phyloP scores from a whole-genome alignment of 2,888 invertebrate species.

The Tachina fera region DNA sequence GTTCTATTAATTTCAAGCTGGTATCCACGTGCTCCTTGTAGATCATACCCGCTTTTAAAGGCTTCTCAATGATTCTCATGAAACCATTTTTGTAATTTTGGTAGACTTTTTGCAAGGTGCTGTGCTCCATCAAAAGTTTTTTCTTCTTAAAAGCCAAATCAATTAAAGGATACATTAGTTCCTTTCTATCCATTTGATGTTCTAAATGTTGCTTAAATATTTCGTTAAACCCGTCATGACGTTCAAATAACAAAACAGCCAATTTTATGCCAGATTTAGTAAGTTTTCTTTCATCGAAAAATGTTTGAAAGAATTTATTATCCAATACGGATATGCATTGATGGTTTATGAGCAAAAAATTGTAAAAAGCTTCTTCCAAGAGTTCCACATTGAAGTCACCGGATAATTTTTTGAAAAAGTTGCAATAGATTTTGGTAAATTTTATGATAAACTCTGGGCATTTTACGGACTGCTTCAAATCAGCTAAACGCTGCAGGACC shows the following conservation, averaged over 20 bases:
- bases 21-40: constrained; percentile 86
- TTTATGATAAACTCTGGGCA: constrained; percentile 81
- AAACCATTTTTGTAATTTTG: constrained; percentile 86
- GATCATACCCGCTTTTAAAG: constrained; percentile 87
- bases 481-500: constrained; percentile 84
- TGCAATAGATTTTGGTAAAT: constrained; percentile 83
- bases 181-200: constrained; percentile 85
- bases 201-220: constrained; percentile 75
- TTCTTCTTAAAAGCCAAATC: constrained; percentile 82
- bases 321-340: constrained; percentile 84
- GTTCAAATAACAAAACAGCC: constrained; percentile 85
- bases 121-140: constrained; percentile 78
- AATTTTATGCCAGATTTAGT: constrained; percentile 85
- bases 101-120: constrained; percentile 84
- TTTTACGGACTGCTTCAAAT: constrained; percentile 75
- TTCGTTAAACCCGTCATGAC: constrained; percentile 72
- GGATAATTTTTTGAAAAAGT: constrained; percentile 82
- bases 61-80: constrained; percentile 86
- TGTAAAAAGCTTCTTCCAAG: constrained; percentile 84
- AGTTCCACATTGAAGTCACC: constrained; percentile 83
- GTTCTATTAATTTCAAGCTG: constrained; percentile 85
- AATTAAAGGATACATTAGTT: constrained; percentile 86
- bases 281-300: constrained; percentile 83
- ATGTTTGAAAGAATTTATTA: constrained; percentile 85
- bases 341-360: constrained; percentile 86